Percentiles rank a stretch among this genome's conserved stretches.
Evolutionary conservation across 2,797 vertebrate species (phyloP).

Genomic region (Valencia hispanica): DNA sequence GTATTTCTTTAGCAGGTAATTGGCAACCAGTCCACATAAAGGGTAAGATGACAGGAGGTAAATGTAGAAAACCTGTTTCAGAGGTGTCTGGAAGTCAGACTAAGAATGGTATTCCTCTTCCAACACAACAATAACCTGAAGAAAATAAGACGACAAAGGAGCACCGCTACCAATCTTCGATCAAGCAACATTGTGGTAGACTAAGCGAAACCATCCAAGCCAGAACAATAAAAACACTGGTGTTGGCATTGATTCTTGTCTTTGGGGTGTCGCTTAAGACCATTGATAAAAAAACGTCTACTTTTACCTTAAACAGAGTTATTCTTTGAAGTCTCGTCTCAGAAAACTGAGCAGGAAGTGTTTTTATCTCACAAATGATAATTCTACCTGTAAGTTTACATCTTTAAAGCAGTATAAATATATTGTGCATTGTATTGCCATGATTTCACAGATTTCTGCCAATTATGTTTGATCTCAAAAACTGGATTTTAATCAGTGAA

Average conservation of each 20-base stretch:
- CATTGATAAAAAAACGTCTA: neutral
- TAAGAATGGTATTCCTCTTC: neutral
- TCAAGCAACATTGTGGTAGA: neutral
- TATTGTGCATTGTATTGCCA: neutral
- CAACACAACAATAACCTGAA: neutral
- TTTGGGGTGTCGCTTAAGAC: neutral
- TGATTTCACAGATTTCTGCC: neutral
- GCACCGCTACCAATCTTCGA: neutral
- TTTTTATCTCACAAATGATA: neutral
- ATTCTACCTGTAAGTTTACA: neutral
- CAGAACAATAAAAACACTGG: neutral
- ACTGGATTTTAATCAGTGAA: too few relatives aligned
- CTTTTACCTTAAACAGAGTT: neutral
- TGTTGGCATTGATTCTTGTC: neutral
- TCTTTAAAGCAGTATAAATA: neutral
- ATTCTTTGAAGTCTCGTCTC: neutral
- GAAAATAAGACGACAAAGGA: neutral
- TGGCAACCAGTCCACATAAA: neutral
- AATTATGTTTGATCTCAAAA: neutral
- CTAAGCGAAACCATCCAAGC: neutral
- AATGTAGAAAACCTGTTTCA: neutral
- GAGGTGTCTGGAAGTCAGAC: neutral
- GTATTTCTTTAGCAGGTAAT: neutral
- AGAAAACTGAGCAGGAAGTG: neutral
- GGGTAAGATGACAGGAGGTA: neutral